Conservation (phyloP, 2,113 vertebrate genomes). For the Baryphthengus martii region DNA sequence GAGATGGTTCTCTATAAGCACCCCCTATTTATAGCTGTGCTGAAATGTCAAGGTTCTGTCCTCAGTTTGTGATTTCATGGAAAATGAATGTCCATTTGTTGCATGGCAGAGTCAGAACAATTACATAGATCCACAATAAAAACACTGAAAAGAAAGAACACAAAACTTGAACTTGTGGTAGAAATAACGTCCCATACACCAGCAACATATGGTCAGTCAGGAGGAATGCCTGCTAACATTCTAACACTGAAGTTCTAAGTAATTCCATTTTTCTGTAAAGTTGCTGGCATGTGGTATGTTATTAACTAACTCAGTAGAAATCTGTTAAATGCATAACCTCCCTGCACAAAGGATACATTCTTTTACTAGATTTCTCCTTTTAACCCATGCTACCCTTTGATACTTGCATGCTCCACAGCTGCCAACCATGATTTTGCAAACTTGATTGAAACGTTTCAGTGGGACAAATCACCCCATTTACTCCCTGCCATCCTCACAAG, state of each 20-base stretch:
- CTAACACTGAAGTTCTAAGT: not conserved
- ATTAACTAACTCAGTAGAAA: constrained; percentile 6
- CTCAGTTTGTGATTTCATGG: not conserved
- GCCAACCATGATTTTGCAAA: not conserved
- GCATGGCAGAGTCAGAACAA: not conserved
- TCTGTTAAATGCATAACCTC: not conserved
- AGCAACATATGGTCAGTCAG: not conserved
- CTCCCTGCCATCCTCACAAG: not conserved
- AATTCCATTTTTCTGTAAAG: not conserved
- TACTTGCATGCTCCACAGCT: accelerated
- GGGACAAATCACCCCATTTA: not conserved
- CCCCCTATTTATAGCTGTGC: not conserved
- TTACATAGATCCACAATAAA: not conserved
- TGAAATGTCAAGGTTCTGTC: not conserved
- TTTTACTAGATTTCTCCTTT: not conserved
- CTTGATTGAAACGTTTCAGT: not conserved
- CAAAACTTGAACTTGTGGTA: not conserved
- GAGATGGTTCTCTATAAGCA: not conserved
- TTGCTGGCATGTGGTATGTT: not conserved
- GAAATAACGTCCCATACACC: not conserved
- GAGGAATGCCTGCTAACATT: not conserved
- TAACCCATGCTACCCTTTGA: not conserved
- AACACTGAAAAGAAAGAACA: not conserved
- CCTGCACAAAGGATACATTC: not conserved
- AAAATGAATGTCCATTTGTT: not conserved